Evolutionary conservation across 2,113 vertebrate genomes (phyloP).

Genomic region (Otis tarda): DNA sequence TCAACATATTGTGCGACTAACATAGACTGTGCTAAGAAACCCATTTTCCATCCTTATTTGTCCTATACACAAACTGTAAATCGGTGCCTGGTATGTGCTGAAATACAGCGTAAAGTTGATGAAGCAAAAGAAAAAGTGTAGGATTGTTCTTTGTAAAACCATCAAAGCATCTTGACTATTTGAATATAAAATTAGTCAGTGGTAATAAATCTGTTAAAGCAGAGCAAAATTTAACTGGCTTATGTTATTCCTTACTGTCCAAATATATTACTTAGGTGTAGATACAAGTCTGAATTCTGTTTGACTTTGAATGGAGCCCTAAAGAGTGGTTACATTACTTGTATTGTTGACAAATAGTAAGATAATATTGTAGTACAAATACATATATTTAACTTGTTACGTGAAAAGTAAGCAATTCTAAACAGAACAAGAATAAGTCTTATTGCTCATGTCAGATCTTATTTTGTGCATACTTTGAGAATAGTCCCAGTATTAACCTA

Average conservation of each 20-base stretch:
- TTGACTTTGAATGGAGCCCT: not conserved
- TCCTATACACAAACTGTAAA: not conserved
- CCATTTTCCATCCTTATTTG: not conserved
- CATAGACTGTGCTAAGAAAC: not conserved
- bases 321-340: not conserved
- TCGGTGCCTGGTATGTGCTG: not conserved
- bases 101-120: not conserved
- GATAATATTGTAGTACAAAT: not conserved
- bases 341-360: not conserved
- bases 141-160: not conserved
- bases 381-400: not conserved
- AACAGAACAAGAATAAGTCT: not conserved
- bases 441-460: not conserved
- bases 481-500: not conserved
- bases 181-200: not conserved
- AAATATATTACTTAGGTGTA: not conserved
- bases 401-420: not conserved
- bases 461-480: not conserved
- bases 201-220: not conserved
- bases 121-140: not conserved
- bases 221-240: not conserved
- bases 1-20: not conserved
- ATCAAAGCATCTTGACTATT: not conserved
- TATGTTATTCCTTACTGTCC: not conserved
- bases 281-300: not conserved